phyloP scores from a whole-genome alignment of 2,113 vertebrate species.

The Edolisoma coerulescens region DNA sequence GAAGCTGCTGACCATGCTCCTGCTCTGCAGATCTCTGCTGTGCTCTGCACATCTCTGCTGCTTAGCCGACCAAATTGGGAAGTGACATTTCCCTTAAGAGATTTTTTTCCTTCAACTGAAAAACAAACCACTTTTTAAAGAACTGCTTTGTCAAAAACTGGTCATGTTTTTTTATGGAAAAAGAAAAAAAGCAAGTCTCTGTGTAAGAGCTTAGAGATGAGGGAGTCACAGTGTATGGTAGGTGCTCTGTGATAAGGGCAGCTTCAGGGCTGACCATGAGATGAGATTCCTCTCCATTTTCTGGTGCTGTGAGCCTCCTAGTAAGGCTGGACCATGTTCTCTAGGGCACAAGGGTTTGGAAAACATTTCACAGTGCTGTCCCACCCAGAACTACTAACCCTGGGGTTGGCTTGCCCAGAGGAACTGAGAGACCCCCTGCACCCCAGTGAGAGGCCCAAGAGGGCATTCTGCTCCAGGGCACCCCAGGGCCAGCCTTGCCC shows the following conservation, averaged over 20 bases:
- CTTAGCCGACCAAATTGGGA: background rate
- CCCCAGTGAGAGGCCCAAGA: background rate
- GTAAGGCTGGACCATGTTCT: background rate
- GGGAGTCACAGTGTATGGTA: background rate
- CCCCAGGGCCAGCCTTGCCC: background rate
- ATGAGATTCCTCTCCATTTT: background rate
- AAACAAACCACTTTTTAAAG: background rate
- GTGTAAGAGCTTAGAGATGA: background rate
- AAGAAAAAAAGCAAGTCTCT: background rate
- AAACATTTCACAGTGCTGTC: background rate
- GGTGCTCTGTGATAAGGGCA: background rate
- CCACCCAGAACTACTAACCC: fast-evolving
- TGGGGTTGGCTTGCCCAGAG: fast-evolving
- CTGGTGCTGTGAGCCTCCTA: background rate
- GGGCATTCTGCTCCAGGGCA: background rate
- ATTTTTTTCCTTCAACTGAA: background rate
- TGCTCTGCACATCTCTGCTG: background rate
- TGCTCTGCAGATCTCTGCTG: background rate
- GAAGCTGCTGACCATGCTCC: background rate
- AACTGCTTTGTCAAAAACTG: background rate
- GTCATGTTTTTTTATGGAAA: background rate
- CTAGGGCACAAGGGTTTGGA: fast-evolving
- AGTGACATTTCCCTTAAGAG: background rate
- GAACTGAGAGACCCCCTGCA: background rate
- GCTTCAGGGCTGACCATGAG: background rate